Conservation (phyloP, 1,140 invertebrate species). For the Trissolcus basalis region DNA sequence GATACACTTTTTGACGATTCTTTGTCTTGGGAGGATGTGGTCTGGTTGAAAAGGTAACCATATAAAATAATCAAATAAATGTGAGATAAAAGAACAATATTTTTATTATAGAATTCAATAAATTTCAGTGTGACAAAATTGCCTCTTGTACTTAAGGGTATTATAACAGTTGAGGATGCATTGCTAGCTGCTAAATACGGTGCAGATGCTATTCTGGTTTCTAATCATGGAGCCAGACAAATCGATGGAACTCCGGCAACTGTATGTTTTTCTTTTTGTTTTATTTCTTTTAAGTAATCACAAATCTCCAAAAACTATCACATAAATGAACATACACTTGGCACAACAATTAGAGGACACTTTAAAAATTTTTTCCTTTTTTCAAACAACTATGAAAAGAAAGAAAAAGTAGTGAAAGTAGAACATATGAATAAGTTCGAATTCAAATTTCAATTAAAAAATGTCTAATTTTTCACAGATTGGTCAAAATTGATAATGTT, state of each 20-base stretch:
- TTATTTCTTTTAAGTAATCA: constrained; percentile 36
- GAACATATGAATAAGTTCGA: no score
- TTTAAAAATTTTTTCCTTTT: no score
- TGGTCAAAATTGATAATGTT: no score
- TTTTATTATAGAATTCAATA: constrained; percentile 5
- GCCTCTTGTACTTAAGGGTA: constrained; percentile 92
- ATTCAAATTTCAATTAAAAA: no score
- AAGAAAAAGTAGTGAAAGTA: no score
- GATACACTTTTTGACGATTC: constrained; percentile 84
- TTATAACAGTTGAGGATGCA: constrained; percentile 92
- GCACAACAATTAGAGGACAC: no score
- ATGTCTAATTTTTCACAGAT: no score
- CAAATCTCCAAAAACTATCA: no score
- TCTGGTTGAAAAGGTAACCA: constrained; percentile 86
- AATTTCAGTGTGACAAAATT: constrained; percentile 82
- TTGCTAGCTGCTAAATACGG: constrained; percentile 84
- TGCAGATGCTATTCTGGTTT: constrained; percentile 88
- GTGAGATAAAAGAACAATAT: not conserved
- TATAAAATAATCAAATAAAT: constrained; percentile 1
- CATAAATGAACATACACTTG: no score
- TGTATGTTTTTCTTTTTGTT: constrained; percentile 71
- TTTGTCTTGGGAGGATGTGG: constrained; percentile 89
- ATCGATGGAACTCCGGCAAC: constrained; percentile 89
- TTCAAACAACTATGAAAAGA: no score
- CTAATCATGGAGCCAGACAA: constrained; percentile 94